Percentiles rank a stretch among this genome's conserved stretches.
Conservation (phyloP, 1,140 invertebrate genomes). For the Brachionus rotundiformis region DNA sequence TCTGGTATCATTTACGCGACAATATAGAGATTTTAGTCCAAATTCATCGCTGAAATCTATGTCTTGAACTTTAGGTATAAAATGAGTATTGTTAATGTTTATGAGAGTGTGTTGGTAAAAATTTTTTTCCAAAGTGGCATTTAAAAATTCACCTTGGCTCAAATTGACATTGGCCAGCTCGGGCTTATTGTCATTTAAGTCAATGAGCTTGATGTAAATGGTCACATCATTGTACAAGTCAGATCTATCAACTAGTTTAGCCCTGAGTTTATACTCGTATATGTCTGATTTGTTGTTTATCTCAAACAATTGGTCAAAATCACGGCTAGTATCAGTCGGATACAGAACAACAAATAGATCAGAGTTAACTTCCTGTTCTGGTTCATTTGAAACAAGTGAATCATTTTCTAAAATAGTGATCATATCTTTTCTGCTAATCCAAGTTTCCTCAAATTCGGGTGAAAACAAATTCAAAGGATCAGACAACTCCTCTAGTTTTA, state of each 20-base stretch:
- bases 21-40: constrained; percentile 22
- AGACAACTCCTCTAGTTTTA: not conserved
- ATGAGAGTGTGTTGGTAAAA: constrained; percentile 34
- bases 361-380: constrained; percentile 9
- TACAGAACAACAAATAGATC: constrained; percentile 26
- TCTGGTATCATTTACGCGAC: constrained; percentile 35
- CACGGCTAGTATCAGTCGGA: not conserved
- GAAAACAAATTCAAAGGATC: constrained; percentile 28
- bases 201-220: constrained; percentile 26
- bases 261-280: constrained; percentile 36
- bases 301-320: constrained; percentile 32
- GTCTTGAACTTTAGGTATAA: constrained; percentile 17
- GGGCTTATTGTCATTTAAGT: constrained; percentile 37
- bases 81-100: constrained; percentile 41
- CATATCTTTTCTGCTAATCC: constrained; percentile 30
- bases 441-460: constrained; percentile 26
- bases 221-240: constrained; percentile 40
- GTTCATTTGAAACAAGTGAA: not conserved
- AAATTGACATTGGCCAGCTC: not conserved
- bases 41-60: constrained; percentile 45
- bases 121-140: constrained; percentile 28
- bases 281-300: constrained; percentile 35
- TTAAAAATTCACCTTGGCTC: not conserved
- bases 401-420: constrained; percentile 26
- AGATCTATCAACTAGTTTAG: not conserved